Conservation (phyloP, 2,113 vertebrate genomes). For the Pedetes capensis region DNA sequence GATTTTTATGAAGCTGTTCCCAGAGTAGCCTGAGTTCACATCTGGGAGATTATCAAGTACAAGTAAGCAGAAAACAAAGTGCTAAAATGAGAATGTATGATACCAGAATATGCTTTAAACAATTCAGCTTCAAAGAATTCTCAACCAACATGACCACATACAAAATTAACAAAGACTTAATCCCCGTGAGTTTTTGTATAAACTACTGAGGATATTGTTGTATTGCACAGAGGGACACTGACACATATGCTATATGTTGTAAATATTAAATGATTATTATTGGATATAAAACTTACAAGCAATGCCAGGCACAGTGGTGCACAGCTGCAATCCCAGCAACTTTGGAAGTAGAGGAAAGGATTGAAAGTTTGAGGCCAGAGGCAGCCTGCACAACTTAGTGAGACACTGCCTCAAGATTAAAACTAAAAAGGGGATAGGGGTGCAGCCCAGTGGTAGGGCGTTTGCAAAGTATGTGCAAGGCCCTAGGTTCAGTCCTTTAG, state of each 20-base stretch:
- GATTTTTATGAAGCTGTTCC: slow-evolving; percentile 22
- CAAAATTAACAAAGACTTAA: slow-evolving; percentile 36
- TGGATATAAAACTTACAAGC: neutral
- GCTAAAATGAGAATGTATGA: neutral
- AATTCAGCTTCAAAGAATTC: slow-evolving; percentile 34
- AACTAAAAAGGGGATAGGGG: too few relatives aligned
- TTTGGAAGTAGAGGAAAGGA: too few relatives aligned
- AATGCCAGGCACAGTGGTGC: too few relatives aligned
- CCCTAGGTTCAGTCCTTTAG: too few relatives aligned
- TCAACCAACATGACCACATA: neutral
- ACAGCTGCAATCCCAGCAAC: too few relatives aligned
- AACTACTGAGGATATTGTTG: neutral
- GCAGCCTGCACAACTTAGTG: too few relatives aligned
- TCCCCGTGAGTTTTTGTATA: neutral
- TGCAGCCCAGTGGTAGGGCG: too few relatives aligned
- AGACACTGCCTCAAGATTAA: too few relatives aligned
- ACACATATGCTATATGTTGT: neutral
- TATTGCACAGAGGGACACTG: neutral
- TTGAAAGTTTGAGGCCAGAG: too few relatives aligned
- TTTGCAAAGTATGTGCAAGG: too few relatives aligned
- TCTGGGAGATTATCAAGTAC: neutral
- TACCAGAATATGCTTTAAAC: neutral
- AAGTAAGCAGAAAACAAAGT: slow-evolving; percentile 47
- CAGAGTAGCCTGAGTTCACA: neutral
- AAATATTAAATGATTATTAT: slow-evolving; percentile 15